Evolutionary conservation across 2,113 vertebrate species (phyloP).

Genomic region (Rhinichthys klamathensis): DNA sequence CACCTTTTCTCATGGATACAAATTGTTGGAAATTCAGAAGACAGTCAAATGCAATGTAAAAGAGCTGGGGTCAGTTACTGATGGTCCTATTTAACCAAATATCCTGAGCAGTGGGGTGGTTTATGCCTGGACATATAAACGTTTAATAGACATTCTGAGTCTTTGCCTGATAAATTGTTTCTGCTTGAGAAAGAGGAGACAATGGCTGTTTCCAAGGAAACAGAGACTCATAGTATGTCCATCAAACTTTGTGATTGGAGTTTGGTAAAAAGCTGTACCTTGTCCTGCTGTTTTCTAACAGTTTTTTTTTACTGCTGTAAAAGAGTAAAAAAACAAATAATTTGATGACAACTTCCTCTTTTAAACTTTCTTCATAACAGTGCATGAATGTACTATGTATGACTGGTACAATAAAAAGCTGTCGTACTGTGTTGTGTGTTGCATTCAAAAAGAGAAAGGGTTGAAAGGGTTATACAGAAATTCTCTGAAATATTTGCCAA

Average conservation of each 20-base stretch:
- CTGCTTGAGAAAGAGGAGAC: slow-evolving; percentile 43
- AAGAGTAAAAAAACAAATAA: no score
- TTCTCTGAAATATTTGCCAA: no score
- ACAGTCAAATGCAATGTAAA: neutral
- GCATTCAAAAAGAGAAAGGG: no score
- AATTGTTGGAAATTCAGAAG: neutral
- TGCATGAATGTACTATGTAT: no score
- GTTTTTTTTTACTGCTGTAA: neutral
- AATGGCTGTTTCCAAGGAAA: slow-evolving; percentile 48
- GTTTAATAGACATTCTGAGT: slow-evolving; percentile 50
- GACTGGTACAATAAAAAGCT: no score
- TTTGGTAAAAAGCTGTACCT: neutral
- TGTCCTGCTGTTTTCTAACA: neutral
- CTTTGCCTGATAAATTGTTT: slow-evolving; percentile 53
- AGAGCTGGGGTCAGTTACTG: slow-evolving; percentile 32
- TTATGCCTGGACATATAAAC: slow-evolving; percentile 49
- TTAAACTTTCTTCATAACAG: no score
- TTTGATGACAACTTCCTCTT: no score
- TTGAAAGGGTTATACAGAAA: no score
- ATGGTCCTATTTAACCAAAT: slow-evolving; percentile 12
- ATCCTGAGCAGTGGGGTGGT: slow-evolving; percentile 14
- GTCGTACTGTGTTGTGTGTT: no score
- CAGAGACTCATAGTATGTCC: slow-evolving; percentile 29
- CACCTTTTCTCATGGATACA: slow-evolving; percentile 7
- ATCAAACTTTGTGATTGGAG: slow-evolving; percentile 28